Evolutionary conservation across 2,797 vertebrate species (phyloP), one percentile per base, ranked within the genome.

Genomic region (Thunnus albacares): DNA sequence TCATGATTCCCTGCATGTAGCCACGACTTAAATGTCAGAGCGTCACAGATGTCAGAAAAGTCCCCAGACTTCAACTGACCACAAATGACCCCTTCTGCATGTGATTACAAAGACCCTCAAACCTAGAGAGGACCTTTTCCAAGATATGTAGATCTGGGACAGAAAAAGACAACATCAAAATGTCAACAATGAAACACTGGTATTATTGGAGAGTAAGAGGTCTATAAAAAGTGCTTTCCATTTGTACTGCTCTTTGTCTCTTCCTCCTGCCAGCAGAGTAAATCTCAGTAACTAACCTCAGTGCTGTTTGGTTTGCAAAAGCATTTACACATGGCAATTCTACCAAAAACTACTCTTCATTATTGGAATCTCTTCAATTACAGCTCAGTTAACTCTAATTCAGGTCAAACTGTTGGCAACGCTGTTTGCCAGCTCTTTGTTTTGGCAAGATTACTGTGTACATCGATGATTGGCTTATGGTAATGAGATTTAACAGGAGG

Each of bases 11-110:
- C 72, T 63, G 65, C 73, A 66, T 88, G 80, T 17, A 85, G 66
- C 63, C 55, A 9, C 0, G n/a, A 63, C 78, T 79, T 88, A 90
- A 93, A 92, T 93, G 90, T 86, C 91, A 92, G 47, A 43, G 60
- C 20, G 17, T 62, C 71, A 79, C 68, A 77, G 68, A 75, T 79
- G 78, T 82, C 72, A 71, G 41, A 58, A 43, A 77, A 58, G 63
- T 82, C 73, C 24, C 63, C 71, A 74, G 61, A 78, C 61, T 51
- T 75, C 81, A 64, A 35, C 9, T 86, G 82, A 83, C 80, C 75
- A 38, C 66, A 66, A 17, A 65, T 77, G 66, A 87, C 80, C 79
- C 49, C 30, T 26, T 64, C 60, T 74, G 53, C 55, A 59, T 83
- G 24, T 70, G 65, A 84, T 86, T 85, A 79, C 35, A 58, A 75